Base-by-base conservation (phyloP, 64 coral and sea anemone genomes). In the Acropora tenuis region DNA sequence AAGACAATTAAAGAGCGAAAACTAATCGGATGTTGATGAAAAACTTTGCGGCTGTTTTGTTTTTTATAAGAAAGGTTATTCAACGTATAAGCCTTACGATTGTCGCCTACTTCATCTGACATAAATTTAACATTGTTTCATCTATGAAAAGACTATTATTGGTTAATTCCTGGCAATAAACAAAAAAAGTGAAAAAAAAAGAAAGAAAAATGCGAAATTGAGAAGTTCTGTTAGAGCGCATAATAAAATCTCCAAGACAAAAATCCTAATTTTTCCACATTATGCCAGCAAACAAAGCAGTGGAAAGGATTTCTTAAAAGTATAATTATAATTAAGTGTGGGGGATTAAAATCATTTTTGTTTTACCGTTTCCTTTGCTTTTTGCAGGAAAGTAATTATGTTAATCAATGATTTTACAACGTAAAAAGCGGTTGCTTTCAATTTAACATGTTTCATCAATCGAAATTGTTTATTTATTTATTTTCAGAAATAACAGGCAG, bases 21-120 rank as follows among this genome's bases (percentile, higher is more conserved):
- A 71, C 48, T 69, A 85, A 85, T 48, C 61, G 65, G 65, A 85
- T 71, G 63, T 71, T 71, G 82, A 71, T 85, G 8, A 63, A 63
- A 63, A 12, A 12, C 10, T 63, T 63, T 63, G 6, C 11, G 60
- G 13, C 11, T 63, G 15, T 10, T 63, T 11, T 63, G 60, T 63
- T 63, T 63, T 15, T 63, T 3, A 13, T 13, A 11, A 3, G 44
- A 67, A 47, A 50, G 5, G 67, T 63, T 40, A 42, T 40, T 71
- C 65, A 48, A 72, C 63, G 15, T 10, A 5, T 10, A 55, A 55
- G 30, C 30, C 30, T 30, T 30, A 55, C 10, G 52, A 55, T 55
- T 55, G 5, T 55, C 30, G 30, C 30, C 30, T 30, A 30, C 30
- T 30, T 30, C 30, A 30, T 30, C 30, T 30, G 30, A 30, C 52